phyloP scores from a whole-genome alignment of 2,797 vertebrate species.

The Phalanger gymnotis region DNA sequence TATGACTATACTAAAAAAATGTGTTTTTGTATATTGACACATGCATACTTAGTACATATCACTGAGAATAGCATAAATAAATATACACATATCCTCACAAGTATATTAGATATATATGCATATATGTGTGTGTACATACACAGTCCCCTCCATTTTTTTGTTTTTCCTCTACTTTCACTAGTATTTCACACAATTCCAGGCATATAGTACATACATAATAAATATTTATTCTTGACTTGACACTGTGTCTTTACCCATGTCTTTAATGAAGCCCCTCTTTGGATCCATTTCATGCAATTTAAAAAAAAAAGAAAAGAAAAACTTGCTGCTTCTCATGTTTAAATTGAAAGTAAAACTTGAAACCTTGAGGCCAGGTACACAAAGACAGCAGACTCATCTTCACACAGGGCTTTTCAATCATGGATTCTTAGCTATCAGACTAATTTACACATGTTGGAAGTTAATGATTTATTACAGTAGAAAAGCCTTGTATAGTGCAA shows the following conservation, averaged over 20 bases:
- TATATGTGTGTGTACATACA: neutral
- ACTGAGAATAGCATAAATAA: neutral
- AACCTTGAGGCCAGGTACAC: constrained; percentile 18
- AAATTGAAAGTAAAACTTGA: constrained; percentile 33
- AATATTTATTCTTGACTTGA: neutral
- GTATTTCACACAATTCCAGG: neutral
- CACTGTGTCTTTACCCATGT: neutral
- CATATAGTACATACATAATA: neutral
- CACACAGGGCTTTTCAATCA: constrained; percentile 33
- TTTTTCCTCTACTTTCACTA: neutral
- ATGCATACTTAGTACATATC: neutral
- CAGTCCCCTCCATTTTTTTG: neutral
- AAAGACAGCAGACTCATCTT: constrained; percentile 30
- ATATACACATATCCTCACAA: neutral
- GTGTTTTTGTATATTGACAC: neutral
- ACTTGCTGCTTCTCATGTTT: constrained; percentile 30
- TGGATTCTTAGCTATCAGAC: constrained; percentile 38
- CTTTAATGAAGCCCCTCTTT: neutral
- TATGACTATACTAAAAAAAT: neutral
- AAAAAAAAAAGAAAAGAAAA: neutral
- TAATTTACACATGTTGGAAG: constrained; percentile 57
- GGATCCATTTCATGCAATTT: neutral
- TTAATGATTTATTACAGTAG: constrained; percentile 69
- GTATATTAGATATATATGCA: neutral
- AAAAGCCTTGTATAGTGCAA: constrained; percentile 37